These are phyloP conservation scores for Eledona agricola DNA, from an alignment of 2,888 invertebrate genomes.

Conservation along the genomic window DNA sequence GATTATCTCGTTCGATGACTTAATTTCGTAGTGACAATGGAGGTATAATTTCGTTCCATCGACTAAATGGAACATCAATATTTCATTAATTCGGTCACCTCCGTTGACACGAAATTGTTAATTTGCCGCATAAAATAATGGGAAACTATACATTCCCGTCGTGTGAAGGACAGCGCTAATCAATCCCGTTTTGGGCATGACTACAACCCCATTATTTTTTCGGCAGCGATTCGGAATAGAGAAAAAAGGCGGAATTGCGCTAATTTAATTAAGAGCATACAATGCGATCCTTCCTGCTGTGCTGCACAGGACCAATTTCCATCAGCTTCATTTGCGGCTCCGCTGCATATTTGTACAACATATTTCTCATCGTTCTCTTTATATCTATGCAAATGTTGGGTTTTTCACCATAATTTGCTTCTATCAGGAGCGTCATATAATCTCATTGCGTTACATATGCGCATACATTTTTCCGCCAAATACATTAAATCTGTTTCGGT, in stretches of 20 bases:
- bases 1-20: conserved; percentile 23
- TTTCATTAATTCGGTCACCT: conserved; percentile 27
- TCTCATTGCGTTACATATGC: conserved; percentile 1
- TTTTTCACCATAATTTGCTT: conserved; percentile 16
- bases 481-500: background rate
- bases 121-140: conserved; percentile 12
- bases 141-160: conserved; percentile 3
- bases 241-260: background rate
- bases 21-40: conserved; percentile 26
- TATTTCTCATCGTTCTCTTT: conserved; percentile 19
- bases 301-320: conserved; percentile 14
- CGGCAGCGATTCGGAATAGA: no score
- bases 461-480: conserved; percentile 2
- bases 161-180: conserved; percentile 13
- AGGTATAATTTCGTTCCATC: conserved; percentile 22
- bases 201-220: conserved; percentile 15
- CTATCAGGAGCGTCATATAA: background rate
- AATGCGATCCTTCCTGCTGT: conserved; percentile 7
- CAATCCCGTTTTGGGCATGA: conserved; percentile 14
- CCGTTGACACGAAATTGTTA: conserved; percentile 22
- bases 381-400: conserved; percentile 20
- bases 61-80: conserved; percentile 28
- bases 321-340: conserved; percentile 23
- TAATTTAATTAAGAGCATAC: conserved; percentile 14
- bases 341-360: conserved; percentile 14